Evolutionary conservation across 2,888 invertebrate species (phyloP).

Genomic region (Scaptomyza flava): DNA sequence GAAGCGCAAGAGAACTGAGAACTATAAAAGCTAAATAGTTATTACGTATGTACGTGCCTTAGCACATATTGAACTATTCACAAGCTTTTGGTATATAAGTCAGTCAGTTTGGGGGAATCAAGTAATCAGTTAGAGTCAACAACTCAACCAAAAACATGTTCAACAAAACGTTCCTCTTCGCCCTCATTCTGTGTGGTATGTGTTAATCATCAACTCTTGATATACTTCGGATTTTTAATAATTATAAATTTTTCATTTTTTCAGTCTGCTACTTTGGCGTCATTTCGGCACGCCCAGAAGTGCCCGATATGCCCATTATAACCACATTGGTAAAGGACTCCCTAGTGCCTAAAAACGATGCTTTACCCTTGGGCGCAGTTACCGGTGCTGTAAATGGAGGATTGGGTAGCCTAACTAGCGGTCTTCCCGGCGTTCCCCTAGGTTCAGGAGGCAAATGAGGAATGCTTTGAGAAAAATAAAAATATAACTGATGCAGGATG

Average conservation of each 20-base stretch:
- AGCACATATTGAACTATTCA: slow-evolving; percentile 1
- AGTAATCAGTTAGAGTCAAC: slow-evolving; percentile 44
- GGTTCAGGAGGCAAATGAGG: too few species aligned
- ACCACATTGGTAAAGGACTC: too few species aligned
- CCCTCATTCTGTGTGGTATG: slow-evolving; percentile 63
- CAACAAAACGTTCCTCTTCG: slow-evolving; percentile 52
- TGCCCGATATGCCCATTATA: not conserved
- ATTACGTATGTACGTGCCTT: slow-evolving; percentile 44
- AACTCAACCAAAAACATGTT: slow-evolving; percentile 53
- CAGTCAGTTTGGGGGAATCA: not conserved
- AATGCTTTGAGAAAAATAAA: too few species aligned
- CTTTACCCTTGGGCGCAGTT: too few species aligned
- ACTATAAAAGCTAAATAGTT: not conserved
- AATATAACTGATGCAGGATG: too few species aligned
- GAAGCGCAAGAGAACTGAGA: not conserved
- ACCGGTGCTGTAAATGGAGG: too few species aligned
- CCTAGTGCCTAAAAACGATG: too few species aligned
- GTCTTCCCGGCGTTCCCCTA: too few species aligned
- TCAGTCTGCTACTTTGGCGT: slow-evolving; percentile 48
- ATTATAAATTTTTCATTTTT: not conserved
- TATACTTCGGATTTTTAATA: not conserved
- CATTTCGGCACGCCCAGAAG: slow-evolving; percentile 34
- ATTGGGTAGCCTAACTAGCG: too few species aligned
- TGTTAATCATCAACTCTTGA: not conserved
- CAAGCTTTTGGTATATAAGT: slow-evolving; percentile 45